phyloP scores from a whole-genome alignment of 2,797 vertebrate genomes.

The Vultur gryphus region DNA sequence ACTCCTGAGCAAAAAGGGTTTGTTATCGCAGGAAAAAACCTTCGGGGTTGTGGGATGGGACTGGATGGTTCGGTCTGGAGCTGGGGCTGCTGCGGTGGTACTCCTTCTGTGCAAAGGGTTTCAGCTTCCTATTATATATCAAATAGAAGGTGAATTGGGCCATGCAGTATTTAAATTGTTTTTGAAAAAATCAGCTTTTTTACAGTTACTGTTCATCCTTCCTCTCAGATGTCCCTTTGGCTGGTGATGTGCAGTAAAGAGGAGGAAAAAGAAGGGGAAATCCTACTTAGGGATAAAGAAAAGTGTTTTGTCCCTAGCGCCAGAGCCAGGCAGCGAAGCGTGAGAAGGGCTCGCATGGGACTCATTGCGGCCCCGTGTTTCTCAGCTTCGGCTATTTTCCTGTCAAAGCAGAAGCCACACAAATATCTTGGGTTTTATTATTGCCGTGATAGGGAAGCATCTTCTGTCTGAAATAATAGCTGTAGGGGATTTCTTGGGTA shows the following conservation, averaged over 20 bases:
- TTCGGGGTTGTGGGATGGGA: neutral
- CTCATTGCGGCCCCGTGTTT: accelerated
- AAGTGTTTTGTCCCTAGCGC: neutral
- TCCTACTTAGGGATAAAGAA: neutral
- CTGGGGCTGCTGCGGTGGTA: neutral
- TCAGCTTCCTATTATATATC: neutral
- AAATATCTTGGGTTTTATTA: neutral
- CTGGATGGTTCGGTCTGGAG: neutral
- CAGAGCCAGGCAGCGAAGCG: neutral
- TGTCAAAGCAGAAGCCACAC: neutral
- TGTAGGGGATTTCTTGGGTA: neutral
- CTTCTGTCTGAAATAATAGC: neutral
- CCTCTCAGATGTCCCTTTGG: neutral
- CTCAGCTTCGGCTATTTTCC: neutral
- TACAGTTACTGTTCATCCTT: neutral
- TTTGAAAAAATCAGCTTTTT: neutral
- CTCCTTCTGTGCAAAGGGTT: neutral
- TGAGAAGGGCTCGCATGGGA: accelerated
- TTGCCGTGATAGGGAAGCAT: neutral
- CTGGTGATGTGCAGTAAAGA: neutral
- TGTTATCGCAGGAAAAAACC: neutral
- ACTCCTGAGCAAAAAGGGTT: neutral
- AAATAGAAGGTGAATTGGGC: neutral
- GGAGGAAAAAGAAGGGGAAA: neutral
- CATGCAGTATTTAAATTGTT: neutral